Evolutionary conservation across 2,113 vertebrate genomes (phyloP), one percentile per base, ranked within the genome.

Genomic region (Albula goreensis): DNA sequence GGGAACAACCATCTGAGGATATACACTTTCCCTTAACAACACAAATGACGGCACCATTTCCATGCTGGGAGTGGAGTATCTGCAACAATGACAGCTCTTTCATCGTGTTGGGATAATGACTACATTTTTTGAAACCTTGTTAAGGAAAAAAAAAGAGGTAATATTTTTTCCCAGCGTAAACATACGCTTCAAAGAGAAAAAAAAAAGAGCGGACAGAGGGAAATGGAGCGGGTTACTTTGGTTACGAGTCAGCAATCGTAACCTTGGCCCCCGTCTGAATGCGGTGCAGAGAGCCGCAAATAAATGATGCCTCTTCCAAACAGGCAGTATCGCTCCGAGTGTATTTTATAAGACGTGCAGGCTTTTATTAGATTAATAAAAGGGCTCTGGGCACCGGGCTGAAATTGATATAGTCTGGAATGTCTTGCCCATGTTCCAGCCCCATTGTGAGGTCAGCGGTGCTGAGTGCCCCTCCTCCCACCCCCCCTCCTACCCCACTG

Each of bases 331-430:
- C 87, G 50, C 82, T 82, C 82, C 77, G 70, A 15, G 82, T 83
- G 89, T 90, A 85, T 90, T 91, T 91, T 86, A 90, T 86, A 86
- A 51, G 91, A 91, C 85, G 22, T 83, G 78, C 57, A 85, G 81
- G 57, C 81, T 89, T 92, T 92, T 83, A 94, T 88, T 86, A 87
- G 90, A 92, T 91, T 91, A 91, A 87, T 87, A 87, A 86, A 84
- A 31, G 79, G 57, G 83, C 77, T 63, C 85, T 50, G 83, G 74
- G 66, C 82, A 88, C 3, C 8, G 85, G 84, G 87, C 50, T 70
- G 79, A 88, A 89, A 91, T 70, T 87, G 86, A 93, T 92, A 88
- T 86, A 87, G 78, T 89, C 15, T 4, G 22, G 81, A 80, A 86
- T 78, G 87, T 81, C 48, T 52, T 81, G 50, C 7, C 19, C 15